Evolutionary conservation across 2,797 vertebrate genomes (phyloP), one percentile per base, ranked within the genome.

Genomic region (Notoglanidium macrostoma): DNA sequence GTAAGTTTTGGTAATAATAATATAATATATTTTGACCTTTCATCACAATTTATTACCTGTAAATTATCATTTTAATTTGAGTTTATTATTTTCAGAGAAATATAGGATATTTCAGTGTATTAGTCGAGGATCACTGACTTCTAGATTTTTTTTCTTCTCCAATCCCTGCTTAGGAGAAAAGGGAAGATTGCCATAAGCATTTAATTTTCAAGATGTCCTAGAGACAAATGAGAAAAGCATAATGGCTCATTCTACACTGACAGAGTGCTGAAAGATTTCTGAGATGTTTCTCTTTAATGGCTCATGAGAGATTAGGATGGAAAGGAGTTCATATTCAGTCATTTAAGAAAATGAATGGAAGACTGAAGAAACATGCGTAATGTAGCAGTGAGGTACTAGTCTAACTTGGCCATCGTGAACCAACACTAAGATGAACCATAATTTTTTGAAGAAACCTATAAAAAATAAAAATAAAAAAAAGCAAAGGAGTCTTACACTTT

Each of bases 201-300:
- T 83, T 83, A 67, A 51, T 83, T 83, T 68, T 67, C n/a, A 68
- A 21, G n/a, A 51, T 83, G 80, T 83, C 17, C 15, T 83, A 32
- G 46, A 83, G 19, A 83, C 44, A 83, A 83, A 83, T 49, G 26
- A 67, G 59, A 82, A 82, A 83, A 51, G n/a, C 44, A 32, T 51
- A 67, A 83, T 32, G 17, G 59, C 61, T 83, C 40, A 51, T 67
- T 51, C n/a, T 83, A 32, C 63, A 49, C 80, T 67, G 61, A 82
- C 59, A 65, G 23, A 51, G 4, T 49, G 44, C 80, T 83, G 61
- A 83, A 67, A 49, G 61, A 83, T 83, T 67, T 65, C 61, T 51
- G 80, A 51, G 44, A 67, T 83, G 17, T 49, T 67, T 67, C 80
- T 83, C 61, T 83, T 81, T 83, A 67, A 83, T 65, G 44, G 44